Evolutionary conservation across 2,113 vertebrate genomes (phyloP).

Genomic region (Sinosuthora webbiana): DNA sequence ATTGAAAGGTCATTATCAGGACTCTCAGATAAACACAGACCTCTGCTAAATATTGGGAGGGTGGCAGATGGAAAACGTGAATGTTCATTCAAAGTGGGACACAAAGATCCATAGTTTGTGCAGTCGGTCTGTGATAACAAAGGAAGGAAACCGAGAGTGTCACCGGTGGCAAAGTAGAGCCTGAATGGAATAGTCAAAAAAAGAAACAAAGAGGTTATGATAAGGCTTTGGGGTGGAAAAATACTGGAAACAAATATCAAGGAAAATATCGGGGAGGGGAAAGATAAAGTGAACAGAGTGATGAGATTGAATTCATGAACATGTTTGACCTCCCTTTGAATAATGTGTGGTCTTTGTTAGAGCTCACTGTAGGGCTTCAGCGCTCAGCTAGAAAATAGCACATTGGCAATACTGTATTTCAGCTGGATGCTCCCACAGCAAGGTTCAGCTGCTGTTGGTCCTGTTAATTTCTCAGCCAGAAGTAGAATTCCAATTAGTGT

Average conservation of each 20-base stretch:
- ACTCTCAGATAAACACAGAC: not conserved
- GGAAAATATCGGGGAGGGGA: not conserved
- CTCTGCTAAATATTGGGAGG: not conserved
- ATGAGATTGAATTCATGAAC: constrained; percentile 13
- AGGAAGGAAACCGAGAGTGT: constrained; percentile 7
- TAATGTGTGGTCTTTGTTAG: not conserved
- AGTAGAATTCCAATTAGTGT: not conserved
- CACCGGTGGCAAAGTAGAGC: not conserved
- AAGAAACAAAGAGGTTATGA: constrained; percentile 1
- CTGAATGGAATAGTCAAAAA: not conserved
- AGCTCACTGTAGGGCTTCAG: not conserved
- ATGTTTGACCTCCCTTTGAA: not conserved
- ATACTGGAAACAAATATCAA: not conserved
- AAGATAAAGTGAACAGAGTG: not conserved
- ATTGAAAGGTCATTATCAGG: not conserved
- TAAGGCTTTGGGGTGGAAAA: constrained; percentile 14
- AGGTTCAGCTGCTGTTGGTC: not conserved
- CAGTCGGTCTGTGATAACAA: not conserved
- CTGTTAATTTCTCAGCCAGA: not conserved
- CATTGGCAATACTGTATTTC: not conserved
- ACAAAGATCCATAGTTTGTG: not conserved
- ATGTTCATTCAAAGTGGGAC: not conserved
- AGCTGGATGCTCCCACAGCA: not conserved
- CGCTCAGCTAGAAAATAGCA: not conserved
- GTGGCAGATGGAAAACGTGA: constrained; percentile 21